phyloP scores from a whole-genome alignment of 2,797 vertebrate genomes.

The Varecia variegata region DNA sequence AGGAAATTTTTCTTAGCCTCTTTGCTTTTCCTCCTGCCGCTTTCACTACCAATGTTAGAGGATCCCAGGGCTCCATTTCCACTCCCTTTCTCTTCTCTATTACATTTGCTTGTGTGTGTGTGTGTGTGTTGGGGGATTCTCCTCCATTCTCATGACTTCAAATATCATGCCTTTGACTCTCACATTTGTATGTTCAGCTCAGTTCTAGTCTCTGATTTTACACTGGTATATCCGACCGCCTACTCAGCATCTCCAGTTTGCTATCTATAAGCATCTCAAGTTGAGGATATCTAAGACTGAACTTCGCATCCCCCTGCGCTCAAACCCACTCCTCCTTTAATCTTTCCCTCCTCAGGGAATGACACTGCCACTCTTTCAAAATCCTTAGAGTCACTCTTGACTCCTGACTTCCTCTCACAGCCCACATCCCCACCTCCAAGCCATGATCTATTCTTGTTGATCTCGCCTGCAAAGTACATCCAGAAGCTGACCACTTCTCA shows the following conservation, averaged over 20 bases:
- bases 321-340: no score
- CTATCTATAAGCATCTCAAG: background rate
- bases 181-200: background rate
- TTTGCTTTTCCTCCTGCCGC: background rate
- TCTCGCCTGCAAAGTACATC: background rate
- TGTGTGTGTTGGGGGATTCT: no score
- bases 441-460: background rate
- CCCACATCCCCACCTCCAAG: background rate
- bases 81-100: background rate
- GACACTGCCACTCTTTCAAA: background rate
- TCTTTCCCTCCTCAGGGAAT: background rate
- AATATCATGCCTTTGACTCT: background rate
- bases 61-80: background rate
- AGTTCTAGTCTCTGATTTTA: background rate
- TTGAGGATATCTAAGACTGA: background rate
- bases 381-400: background rate
- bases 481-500: background rate
- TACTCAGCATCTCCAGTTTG: background rate
- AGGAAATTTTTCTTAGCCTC: background rate
- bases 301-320: background rate
- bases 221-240: background rate
- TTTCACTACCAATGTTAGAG: background rate
- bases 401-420: background rate
- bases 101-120: background rate
- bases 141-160: background rate